Evolutionary conservation across 2,113 vertebrate genomes (phyloP), one percentile per base, ranked within the genome.

Genomic region (Donacobius atricapilla): DNA sequence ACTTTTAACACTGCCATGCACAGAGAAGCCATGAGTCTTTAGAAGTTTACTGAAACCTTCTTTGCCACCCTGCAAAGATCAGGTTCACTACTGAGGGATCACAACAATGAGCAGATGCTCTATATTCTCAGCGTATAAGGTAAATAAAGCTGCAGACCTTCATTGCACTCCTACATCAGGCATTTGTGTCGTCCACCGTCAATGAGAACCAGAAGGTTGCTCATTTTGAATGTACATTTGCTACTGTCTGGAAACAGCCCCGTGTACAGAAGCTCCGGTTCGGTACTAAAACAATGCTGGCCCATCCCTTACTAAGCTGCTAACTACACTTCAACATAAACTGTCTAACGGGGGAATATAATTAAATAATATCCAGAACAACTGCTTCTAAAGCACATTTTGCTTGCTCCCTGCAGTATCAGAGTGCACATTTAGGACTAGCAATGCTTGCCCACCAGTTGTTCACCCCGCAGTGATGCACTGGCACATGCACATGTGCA

Each of bases 291-390:
- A 30, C 75, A 92, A 60, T 0, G 3, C 58, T 89, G 88, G 60
- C 64, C 93, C 86, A 90, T 77, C 64, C 30, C 40, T 86, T 44
- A 70, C 79, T 83, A 89, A 94, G 51, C 83, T 94, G 94, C 76
- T 89, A 92, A 89, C 90, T 90, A 86, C 16, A 25, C 71, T 89
- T 94, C 75, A 66, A 51, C 39, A 42, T 57, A 83, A 89, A 54
- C 64, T 63, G 71, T 54, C 79, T 81, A 83, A 87, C 57, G 53
- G n/a, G 31, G 63, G 47, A 84, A 71, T 64, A 89, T 31, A 78
- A 66, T 60, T 54, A 76, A 95, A 66, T 70, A 89, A 87, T 54
- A 88, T 17, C 63, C 68, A 92, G 45, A 92, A 89, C 86, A 94
- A 94, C 60, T 83, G 72, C 65, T 89, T 56, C 39, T 50, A 10